Evolutionary conservation across 2,113 vertebrate genomes (phyloP), one percentile per base, ranked within the genome.

Genomic region (Oostethus manadensis): DNA sequence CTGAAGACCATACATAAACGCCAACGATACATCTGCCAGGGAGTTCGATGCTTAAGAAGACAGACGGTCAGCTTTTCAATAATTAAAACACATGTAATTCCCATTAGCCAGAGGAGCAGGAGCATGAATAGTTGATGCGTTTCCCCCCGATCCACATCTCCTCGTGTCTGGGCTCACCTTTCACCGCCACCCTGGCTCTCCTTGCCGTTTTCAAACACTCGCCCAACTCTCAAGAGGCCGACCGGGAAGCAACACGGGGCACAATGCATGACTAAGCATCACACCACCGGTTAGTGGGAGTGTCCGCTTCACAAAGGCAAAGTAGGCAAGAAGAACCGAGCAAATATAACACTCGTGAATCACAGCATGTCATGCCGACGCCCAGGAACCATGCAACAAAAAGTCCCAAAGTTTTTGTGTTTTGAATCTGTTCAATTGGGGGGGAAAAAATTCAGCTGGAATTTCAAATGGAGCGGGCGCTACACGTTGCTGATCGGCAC

Each of bases 61-160:
- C 82, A 84, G 78, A 69, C 73, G 82, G 83, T 89, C 89, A 87
- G 56, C 38, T 62, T 78, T 90, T 89, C 81, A 89, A 89, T 92
- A 89, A 91, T 91, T 91, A 87, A 91, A 89, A 87, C 80, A 84
- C 62, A 70, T 81, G 87, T 89, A 87, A 86, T 79, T 88, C 84
- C 85, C 84, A 85, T 89, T 88, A 88, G 82, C 86, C 65, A 51
- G 71, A 13, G 79, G 82, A 71, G 80, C 20, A 83, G 64, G 57
- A 78, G 46, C 71, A 84, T 90, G 78, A 90, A 90, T 89, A 88
- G 81, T 89, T 90, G 88, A 90, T 88, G 71, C 56, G 71, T 64
- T 76, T 73, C 68, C 67, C 73, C n/a, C 62, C 51, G 60, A 63
- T 68, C 61, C 81, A 40, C 21, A 40, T 33, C 51, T 59, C 73